Evolutionary conservation across 2,113 vertebrate species (phyloP).

Genomic region (Gobius niger): DNA sequence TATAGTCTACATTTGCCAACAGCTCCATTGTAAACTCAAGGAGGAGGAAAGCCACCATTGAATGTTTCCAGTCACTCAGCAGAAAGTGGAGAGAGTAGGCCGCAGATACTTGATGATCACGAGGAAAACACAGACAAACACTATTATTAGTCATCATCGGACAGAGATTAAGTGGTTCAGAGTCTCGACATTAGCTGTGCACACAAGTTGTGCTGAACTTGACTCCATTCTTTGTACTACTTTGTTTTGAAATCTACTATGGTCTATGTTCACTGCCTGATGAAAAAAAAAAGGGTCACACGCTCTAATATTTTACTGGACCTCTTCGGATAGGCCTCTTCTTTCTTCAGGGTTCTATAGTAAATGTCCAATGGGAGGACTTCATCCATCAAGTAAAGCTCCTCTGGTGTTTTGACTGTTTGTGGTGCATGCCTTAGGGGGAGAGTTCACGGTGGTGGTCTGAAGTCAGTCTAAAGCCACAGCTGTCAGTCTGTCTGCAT

Average conservation of each 20-base stretch:
- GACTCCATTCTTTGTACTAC: too few species aligned
- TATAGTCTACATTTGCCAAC: conserved; percentile 4
- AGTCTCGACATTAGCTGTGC: too few species aligned
- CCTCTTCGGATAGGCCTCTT: too few species aligned
- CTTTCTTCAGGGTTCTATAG: neutral
- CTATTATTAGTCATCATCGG: too few species aligned
- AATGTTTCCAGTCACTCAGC: conserved; percentile 54
- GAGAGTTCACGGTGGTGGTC: neutral
- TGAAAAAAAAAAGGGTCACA: too few species aligned
- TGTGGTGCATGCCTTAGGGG: neutral
- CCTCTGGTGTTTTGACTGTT: neutral
- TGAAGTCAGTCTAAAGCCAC: conserved; percentile 24
- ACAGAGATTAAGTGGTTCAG: too few species aligned
- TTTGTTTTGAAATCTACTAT: too few species aligned
- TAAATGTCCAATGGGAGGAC: neutral
- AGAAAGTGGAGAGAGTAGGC: conserved; percentile 21
- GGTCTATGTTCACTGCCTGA: too few species aligned
- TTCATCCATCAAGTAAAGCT: neutral
- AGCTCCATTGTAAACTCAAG: conserved; percentile 20
- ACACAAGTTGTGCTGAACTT: too few species aligned
- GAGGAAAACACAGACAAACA: too few species aligned
- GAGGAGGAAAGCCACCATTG: conserved; percentile 31
- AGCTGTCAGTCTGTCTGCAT: conserved; percentile 48
- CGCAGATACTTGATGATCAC: neutral
- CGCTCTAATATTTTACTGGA: neutral